A percentile compares a stretch with the other conserved stretches of the same genome.
Conservation (phyloP, 2,797 vertebrate species). For the Amphiprion clarkii region DNA sequence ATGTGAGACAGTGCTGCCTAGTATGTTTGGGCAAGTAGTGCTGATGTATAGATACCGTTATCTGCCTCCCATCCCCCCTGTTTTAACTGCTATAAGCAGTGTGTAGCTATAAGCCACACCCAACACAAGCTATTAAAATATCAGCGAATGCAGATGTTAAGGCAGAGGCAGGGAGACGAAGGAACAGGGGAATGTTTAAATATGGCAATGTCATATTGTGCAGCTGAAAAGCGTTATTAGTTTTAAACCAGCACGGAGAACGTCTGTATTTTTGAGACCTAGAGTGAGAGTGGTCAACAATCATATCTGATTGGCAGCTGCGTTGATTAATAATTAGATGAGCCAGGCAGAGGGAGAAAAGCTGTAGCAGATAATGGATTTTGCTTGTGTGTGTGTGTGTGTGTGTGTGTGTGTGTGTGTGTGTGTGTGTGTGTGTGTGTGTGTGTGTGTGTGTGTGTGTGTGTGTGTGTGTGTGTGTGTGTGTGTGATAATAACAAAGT, state of each 20-base stretch:
- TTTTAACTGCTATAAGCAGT: conserved; percentile 63
- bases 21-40: conserved; percentile 68
- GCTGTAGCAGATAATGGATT: conserved; percentile 58
- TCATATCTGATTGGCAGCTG: conserved; percentile 42
- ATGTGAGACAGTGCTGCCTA: conserved; percentile 62
- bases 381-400: conserved; percentile 19
- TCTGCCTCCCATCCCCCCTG: conserved; percentile 70
- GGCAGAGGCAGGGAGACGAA: conserved; percentile 44
- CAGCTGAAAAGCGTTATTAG: background rate
- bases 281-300: conserved; percentile 81
- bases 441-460: too few relatives aligned
- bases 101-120: conserved; percentile 76
- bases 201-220: conserved; percentile 24
- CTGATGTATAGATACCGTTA: conserved; percentile 75
- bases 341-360: conserved; percentile 43
- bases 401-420: conserved; percentile 13
- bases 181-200: conserved; percentile 49
- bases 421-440: background rate
- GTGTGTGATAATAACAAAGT: conserved; percentile 46
- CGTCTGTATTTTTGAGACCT: conserved; percentile 68
- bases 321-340: conserved; percentile 69
- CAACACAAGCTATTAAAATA: conserved; percentile 71
- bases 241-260: conserved; percentile 11
- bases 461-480: conserved; percentile 1
- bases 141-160: conserved; percentile 69